Evolutionary conservation across 2,888 invertebrate genomes (phyloP).

Genomic region (Diogma glabrata): DNA sequence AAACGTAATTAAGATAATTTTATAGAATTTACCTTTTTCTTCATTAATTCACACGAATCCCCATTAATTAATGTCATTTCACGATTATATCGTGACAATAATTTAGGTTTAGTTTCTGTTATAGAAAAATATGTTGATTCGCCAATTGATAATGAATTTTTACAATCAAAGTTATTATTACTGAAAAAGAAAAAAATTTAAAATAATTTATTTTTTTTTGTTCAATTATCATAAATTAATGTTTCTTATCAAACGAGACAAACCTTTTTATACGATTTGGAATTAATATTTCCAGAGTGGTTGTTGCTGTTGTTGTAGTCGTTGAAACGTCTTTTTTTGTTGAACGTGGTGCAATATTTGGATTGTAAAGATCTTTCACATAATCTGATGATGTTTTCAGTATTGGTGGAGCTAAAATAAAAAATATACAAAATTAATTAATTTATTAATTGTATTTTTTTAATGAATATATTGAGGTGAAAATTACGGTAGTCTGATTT

Average conservation of each 20-base stretch:
- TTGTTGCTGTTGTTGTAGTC: conserved; percentile 4
- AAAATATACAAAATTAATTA: background rate
- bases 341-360: conserved; percentile 31
- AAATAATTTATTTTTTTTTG: too few relatives aligned
- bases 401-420: conserved; percentile 27
- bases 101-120: conserved; percentile 53
- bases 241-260: too few relatives aligned
- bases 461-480: too few relatives aligned
- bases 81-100: conserved; percentile 46
- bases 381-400: conserved; percentile 33
- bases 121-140: conserved; percentile 39
- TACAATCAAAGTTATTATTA: conserved; percentile 6
- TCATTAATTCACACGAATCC: conserved; percentile 43
- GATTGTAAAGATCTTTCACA: conserved; percentile 33
- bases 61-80: conserved; percentile 39
- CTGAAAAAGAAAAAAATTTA: conserved; percentile 2
- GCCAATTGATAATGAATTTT: background rate
- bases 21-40: conserved; percentile 40
- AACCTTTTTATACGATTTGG: conserved; percentile 6
- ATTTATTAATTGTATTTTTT: background rate
- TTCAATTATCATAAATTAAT: too few relatives aligned
- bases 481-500: too few relatives aligned
- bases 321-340: conserved; percentile 19
- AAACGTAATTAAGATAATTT: background rate
- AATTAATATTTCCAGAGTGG: conserved; percentile 2